phyloP scores from a whole-genome alignment of 2,113 vertebrate species.

The Sprattus sprattus region DNA sequence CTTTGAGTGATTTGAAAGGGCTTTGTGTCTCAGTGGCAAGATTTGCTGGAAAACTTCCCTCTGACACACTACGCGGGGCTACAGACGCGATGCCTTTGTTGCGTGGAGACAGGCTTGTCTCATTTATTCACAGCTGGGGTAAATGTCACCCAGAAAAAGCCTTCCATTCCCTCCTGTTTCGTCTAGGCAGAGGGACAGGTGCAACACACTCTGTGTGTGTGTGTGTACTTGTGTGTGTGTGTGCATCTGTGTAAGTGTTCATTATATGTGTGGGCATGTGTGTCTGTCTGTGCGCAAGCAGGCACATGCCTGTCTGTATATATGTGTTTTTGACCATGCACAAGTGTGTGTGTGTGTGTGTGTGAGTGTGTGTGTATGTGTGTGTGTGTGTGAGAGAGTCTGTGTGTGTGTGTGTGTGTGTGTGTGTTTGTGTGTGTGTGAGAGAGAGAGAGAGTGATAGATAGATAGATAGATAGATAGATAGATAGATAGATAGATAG shows the following conservation, averaged over 20 bases:
- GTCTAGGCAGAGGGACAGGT: neutral
- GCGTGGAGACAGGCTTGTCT: neutral
- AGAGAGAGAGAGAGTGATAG: neutral
- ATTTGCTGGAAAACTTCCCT: slow-evolving; percentile 9
- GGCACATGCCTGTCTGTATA: neutral
- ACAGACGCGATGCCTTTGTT: neutral
- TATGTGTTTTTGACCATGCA: slow-evolving; percentile 5
- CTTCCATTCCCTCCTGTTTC: neutral
- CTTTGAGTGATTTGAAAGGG: slow-evolving; percentile 14
- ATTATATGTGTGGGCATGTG: neutral
- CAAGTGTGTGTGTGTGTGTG: slow-evolving; percentile 20
- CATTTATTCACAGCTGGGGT: slow-evolving; percentile 18
- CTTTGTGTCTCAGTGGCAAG: slow-evolving; percentile 4
- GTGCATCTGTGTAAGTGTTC: neutral
- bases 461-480: no score
- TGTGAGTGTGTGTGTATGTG: neutral
- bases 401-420: neutral
- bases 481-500: neutral
- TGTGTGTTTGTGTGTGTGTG: neutral
- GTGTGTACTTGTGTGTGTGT: neutral
- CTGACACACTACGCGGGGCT: neutral
- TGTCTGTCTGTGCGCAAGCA: neutral
- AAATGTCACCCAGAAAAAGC: neutral
- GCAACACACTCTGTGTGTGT: slow-evolving; percentile 20
- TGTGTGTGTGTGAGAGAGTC: slow-evolving; percentile 1